These are phyloP conservation scores for Hyphantria cunea DNA, from an alignment of 1,140 invertebrate genomes.

Conservation along the genomic window DNA sequence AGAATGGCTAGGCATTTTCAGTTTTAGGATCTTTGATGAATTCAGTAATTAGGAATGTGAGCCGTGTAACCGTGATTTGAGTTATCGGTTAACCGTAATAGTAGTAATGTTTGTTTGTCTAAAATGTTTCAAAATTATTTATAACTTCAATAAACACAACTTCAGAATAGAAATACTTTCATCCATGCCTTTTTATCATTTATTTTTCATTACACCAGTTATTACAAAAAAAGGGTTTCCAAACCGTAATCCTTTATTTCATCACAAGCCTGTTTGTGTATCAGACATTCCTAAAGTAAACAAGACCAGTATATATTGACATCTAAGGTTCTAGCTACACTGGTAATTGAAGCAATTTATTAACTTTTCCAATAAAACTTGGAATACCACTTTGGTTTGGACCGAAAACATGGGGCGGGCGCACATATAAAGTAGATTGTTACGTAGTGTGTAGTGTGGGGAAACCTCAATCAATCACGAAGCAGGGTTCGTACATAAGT, in stretches of 20 bases:
- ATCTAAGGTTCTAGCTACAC: neutral
- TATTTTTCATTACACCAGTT: neutral
- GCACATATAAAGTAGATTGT: constrained; percentile 11
- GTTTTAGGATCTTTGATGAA: no score
- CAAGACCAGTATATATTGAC: neutral
- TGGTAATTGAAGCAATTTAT: neutral
- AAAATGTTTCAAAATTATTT: no score
- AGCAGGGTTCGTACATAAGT: constrained; percentile 13
- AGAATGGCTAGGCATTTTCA: no score
- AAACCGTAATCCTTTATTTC: neutral
- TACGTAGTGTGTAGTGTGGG: neutral
- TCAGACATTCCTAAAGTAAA: neutral
- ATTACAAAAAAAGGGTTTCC: neutral
- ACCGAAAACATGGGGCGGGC: neutral
- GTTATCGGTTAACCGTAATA: no score
- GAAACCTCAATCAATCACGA: constrained; percentile 29
- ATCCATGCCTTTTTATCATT: neutral
- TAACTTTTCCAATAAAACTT: neutral
- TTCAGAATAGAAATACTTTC: neutral
- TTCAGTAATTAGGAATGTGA: no score
- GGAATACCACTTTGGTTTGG: neutral
- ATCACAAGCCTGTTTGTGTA: neutral
- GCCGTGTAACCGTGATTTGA: no score
- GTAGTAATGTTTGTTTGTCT: no score
- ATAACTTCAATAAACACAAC: no score